Conservation (phyloP, 2,113 vertebrate genomes). For the Peucedramus taeniatus region DNA sequence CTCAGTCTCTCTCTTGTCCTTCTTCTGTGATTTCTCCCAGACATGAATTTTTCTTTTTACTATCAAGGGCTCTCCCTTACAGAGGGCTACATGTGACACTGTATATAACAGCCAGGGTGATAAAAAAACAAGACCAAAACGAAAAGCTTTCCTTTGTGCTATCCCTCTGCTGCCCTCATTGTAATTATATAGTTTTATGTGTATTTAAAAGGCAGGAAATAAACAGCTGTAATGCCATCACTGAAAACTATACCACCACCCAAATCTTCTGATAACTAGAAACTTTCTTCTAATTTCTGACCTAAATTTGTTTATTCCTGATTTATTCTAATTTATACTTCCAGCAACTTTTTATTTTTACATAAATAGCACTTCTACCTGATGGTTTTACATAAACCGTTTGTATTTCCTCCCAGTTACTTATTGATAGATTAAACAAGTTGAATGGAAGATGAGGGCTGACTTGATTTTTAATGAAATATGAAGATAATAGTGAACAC, state of each 20-base stretch:
- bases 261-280: background rate
- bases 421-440: background rate
- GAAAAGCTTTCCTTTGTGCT: background rate
- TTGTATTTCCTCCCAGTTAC: background rate
- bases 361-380: background rate
- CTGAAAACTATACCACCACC: background rate
- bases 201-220: background rate
- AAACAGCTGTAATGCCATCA: background rate
- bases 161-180: background rate
- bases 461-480: background rate
- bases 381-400: background rate
- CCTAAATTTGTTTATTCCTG: background rate
- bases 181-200: background rate
- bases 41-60: background rate
- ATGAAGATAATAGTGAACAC: background rate
- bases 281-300: background rate
- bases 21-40: background rate
- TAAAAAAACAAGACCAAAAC: background rate
- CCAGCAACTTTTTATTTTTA: background rate
- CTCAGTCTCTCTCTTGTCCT: background rate
- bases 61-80: background rate
- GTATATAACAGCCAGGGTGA: background rate
- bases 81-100: background rate
- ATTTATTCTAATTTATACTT: background rate
- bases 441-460: background rate